Percentiles rank a stretch among this genome's conserved stretches.
Conservation (phyloP, 2,113 vertebrate genomes). For the Melanocharis versteri region DNA sequence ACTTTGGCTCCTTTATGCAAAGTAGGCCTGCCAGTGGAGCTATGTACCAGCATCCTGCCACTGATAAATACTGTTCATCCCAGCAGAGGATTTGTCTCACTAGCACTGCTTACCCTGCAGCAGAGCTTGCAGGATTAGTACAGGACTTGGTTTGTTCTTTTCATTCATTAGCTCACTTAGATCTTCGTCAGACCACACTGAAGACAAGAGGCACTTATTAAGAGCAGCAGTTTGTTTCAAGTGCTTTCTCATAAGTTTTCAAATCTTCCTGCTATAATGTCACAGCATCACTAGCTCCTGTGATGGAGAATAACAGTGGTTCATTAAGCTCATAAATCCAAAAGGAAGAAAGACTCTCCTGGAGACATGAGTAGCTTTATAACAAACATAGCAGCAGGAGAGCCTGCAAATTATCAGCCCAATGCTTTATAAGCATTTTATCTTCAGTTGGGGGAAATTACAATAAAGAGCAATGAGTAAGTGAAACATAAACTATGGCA, state of each 20-base stretch:
- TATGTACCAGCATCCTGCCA: not conserved
- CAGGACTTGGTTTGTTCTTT: not conserved
- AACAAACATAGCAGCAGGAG: conserved; percentile 53
- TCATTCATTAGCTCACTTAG: conserved; percentile 6
- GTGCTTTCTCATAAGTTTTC: conserved; percentile 42
- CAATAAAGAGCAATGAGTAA: conserved; percentile 41
- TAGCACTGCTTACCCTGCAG: not conserved
- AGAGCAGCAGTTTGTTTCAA: conserved; percentile 45
- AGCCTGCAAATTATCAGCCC: conserved; percentile 62
- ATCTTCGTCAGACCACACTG: conserved; percentile 44
- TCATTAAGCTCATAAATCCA: conserved; percentile 65
- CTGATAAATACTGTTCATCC: not conserved
- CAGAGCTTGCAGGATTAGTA: not conserved
- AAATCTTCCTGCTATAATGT: conserved; percentile 30
- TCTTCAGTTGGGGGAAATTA: conserved; percentile 33
- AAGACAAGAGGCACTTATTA: conserved; percentile 35
- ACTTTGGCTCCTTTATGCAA: not conserved
- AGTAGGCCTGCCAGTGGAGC: not conserved
- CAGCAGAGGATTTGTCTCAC: conserved; percentile 3
- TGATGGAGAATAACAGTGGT: conserved; percentile 33
- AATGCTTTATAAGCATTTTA: conserved; percentile 45
- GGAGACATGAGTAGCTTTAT: conserved; percentile 50
- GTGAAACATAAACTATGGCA: not conserved
- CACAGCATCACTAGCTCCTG: conserved; percentile 12
- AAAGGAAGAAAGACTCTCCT: conserved; percentile 43